Evolutionary conservation across 2,797 vertebrate genomes (phyloP).

Genomic region (Sebastes minor): DNA sequence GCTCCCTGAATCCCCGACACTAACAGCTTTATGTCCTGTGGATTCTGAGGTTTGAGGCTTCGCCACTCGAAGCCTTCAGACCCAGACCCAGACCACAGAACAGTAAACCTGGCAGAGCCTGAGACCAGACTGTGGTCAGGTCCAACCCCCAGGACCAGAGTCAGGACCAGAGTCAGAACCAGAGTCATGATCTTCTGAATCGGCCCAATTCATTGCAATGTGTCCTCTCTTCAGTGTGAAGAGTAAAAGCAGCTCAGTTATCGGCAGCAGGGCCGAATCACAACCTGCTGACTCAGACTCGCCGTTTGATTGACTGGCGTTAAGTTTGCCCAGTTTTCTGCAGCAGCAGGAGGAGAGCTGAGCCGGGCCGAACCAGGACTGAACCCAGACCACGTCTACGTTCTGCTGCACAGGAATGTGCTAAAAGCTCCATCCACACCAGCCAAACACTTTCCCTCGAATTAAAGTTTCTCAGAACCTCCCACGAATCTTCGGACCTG

Average conservation of each 20-base stretch:
- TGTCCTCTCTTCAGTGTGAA: neutral
- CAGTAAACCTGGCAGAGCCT: slow-evolving; percentile 63
- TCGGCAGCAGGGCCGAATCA: slow-evolving; percentile 39
- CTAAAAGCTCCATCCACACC: slow-evolving; percentile 61
- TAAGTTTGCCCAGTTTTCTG: slow-evolving; percentile 45
- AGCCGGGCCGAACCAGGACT: slow-evolving; percentile 45
- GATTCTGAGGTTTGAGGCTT: slow-evolving; percentile 72
- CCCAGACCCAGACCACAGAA: slow-evolving; percentile 45
- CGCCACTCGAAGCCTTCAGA: slow-evolving; percentile 30
- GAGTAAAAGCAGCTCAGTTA: slow-evolving; percentile 48
- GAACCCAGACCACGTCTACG: slow-evolving; percentile 59
- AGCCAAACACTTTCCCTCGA: slow-evolving; percentile 59
- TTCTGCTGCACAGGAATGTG: slow-evolving; percentile 59
- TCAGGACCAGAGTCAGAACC: neutral
- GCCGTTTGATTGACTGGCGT: slow-evolving; percentile 63
- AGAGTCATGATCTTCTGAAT: no score
- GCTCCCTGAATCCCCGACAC: slow-evolving; percentile 46
- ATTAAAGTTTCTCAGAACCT: slow-evolving; percentile 62
- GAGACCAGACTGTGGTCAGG: slow-evolving; percentile 70
- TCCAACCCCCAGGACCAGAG: slow-evolving; percentile 21
- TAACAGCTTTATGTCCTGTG: slow-evolving; percentile 64
- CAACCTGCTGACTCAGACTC: slow-evolving; percentile 58
- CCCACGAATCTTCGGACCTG: slow-evolving; percentile 48
- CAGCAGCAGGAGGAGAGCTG: slow-evolving; percentile 14
- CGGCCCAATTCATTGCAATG: no score